phyloP scores from a whole-genome alignment of 2,888 invertebrate genomes.

The Himalopsyche kuldschensis region DNA sequence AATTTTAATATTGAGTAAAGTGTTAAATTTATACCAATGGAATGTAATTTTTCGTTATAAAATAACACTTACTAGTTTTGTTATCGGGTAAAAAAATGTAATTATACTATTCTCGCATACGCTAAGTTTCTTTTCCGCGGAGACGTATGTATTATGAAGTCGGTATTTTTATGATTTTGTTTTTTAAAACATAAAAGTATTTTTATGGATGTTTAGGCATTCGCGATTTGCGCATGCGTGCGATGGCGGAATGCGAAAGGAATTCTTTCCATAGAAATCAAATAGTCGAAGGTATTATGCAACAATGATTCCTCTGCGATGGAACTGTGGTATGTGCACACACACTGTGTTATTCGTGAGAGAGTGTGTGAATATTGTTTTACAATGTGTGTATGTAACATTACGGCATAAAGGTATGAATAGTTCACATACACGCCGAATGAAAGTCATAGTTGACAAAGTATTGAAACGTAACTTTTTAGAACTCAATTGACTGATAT shows the following conservation, averaged over 20 bases:
- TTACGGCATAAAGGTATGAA: too few species aligned
- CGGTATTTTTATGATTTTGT: neutral
- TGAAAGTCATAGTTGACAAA: too few species aligned
- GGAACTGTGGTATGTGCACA: neutral
- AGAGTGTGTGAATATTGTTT: neutral
- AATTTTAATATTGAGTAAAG: too few species aligned
- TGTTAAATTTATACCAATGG: too few species aligned
- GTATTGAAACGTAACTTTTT: too few species aligned
- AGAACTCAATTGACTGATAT: too few species aligned
- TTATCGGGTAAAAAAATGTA: neutral
- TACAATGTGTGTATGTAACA: neutral
- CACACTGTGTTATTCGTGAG: neutral
- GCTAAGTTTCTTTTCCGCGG: neutral
- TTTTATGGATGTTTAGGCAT: neutral
- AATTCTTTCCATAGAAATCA: slow-evolving; percentile 8
- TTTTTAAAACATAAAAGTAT: neutral
- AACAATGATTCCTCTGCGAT: slow-evolving; percentile 1
- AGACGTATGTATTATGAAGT: neutral
- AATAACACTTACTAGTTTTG: neutral
- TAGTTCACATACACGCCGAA: too few species aligned
- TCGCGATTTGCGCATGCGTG: slow-evolving; percentile 14
- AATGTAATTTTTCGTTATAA: too few species aligned
- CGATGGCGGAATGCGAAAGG: slow-evolving; percentile 17
- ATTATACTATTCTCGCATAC: neutral
- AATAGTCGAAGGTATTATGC: slow-evolving; percentile 6